Conservation (phyloP, 2,113 vertebrate species). For the Periophthalmus modestus region DNA sequence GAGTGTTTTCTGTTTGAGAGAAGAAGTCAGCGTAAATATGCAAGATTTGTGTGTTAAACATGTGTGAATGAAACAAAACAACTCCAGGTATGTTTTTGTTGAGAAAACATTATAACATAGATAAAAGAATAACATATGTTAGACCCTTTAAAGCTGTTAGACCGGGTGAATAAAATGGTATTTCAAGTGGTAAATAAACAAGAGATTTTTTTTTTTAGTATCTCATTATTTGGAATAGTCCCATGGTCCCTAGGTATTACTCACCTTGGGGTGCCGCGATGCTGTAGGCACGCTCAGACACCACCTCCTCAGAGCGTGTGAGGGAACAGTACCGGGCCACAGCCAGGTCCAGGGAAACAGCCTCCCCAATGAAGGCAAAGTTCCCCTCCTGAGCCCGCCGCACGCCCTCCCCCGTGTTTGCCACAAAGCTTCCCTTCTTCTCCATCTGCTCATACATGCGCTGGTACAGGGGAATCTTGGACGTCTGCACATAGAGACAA, state of each 20-base stretch:
- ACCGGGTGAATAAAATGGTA: too few relatives aligned
- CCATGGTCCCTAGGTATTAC: not conserved
- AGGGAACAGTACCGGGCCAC: conserved; percentile 83
- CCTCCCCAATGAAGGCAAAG: conserved; percentile 88
- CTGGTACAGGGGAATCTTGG: conserved; percentile 77
- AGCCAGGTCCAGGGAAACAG: conserved; percentile 80
- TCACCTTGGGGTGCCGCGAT: conserved; percentile 81
- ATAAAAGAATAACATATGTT: too few relatives aligned
- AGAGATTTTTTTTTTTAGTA: too few relatives aligned
- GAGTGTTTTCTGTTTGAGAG: too few relatives aligned
- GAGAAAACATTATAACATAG: too few relatives aligned
- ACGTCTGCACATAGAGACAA: conserved; percentile 70
- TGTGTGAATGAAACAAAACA: too few relatives aligned
- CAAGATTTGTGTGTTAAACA: too few relatives aligned
- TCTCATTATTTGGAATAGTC: too few relatives aligned
- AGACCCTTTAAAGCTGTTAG: too few relatives aligned
- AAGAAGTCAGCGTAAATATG: too few relatives aligned
- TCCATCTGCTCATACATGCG: conserved; percentile 87
- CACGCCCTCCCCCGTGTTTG: conserved; percentile 78
- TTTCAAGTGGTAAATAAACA: too few relatives aligned
- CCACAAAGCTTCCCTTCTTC: conserved; percentile 77
- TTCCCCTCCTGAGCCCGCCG: conserved; percentile 78
- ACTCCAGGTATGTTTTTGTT: too few relatives aligned
- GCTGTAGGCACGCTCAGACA: conserved; percentile 80
- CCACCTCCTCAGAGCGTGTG: conserved; percentile 74